Evolutionary conservation across 2,113 vertebrate genomes (phyloP).

Genomic region (Bos javanicus): DNA sequence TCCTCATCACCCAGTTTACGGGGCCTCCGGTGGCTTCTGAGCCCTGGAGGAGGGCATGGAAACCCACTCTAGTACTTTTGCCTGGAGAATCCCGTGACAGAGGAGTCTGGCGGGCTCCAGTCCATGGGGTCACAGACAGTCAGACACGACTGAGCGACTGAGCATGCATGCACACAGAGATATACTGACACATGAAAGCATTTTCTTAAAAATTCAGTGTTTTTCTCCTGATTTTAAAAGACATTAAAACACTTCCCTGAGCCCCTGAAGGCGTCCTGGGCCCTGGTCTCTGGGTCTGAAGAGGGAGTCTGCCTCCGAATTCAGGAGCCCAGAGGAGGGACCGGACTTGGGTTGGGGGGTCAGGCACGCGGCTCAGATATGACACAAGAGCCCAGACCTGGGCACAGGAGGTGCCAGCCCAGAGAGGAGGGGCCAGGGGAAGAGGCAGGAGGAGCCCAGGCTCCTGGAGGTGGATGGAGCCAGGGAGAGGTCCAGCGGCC

Average conservation of each 20-base stretch:
- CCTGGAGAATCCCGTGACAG: background rate
- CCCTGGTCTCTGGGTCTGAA: background rate
- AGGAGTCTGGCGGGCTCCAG: background rate
- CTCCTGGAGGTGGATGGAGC: no score
- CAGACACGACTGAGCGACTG: background rate
- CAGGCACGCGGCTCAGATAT: accelerated
- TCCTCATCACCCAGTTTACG: background rate
- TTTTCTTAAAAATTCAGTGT: background rate
- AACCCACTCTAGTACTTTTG: background rate
- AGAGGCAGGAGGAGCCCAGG: accelerated
- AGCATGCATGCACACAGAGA: background rate
- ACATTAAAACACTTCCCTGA: background rate
- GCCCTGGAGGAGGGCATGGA: background rate
- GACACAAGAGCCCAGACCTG: background rate
- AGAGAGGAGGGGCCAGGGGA: accelerated
- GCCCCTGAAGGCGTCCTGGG: background rate
- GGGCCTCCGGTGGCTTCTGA: background rate
- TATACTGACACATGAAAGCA: background rate
- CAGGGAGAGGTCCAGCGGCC: no score
- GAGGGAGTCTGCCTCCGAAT: background rate
- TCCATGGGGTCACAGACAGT: background rate
- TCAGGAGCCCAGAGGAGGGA: background rate
- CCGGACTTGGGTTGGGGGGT: no score
- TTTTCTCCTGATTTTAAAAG: background rate
- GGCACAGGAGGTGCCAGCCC: background rate